These are phyloP conservation scores for Gastrophryne carolinensis DNA, from an alignment of 2,797 vertebrate genomes.

Conservation along the genomic window DNA sequence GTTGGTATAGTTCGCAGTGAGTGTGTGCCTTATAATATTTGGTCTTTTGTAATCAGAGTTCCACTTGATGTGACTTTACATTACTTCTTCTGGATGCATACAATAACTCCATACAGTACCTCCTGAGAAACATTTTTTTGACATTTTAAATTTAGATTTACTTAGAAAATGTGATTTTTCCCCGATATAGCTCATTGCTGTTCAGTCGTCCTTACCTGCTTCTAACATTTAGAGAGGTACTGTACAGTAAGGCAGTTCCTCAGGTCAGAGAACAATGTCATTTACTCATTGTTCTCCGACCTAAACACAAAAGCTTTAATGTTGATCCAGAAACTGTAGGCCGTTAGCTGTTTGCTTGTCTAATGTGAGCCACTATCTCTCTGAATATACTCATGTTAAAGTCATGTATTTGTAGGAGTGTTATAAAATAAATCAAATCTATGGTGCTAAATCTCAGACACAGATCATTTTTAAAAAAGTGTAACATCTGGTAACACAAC, in stretches of 20 bases:
- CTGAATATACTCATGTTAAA: not conserved
- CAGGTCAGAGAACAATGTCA: slow-evolving; percentile 51
- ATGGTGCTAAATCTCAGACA: too few species aligned
- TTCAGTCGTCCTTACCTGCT: not conserved
- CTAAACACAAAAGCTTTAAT: slow-evolving; percentile 45
- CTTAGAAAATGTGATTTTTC: not conserved
- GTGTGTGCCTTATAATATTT: too few species aligned
- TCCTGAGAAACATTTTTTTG: not conserved
- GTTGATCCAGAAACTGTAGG: slow-evolving; percentile 25
- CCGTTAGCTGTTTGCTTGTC: not conserved
- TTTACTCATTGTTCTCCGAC: slow-evolving; percentile 47
- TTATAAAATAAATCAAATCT: not conserved
- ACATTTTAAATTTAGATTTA: not conserved
- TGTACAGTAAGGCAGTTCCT: slow-evolving; percentile 32
- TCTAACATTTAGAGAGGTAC: not conserved
- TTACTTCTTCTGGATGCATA: too few species aligned
- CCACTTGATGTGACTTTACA: too few species aligned
- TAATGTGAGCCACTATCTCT: not conserved
- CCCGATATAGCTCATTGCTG: not conserved
- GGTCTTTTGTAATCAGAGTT: too few species aligned
- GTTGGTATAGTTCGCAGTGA: too few species aligned
- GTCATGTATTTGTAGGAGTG: not conserved
- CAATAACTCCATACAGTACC: too few species aligned
- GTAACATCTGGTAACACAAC: too few species aligned
- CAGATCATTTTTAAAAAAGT: too few species aligned